Base-by-base conservation (phyloP, 1,140 invertebrate species). In the Scaptomyza hsui region DNA sequence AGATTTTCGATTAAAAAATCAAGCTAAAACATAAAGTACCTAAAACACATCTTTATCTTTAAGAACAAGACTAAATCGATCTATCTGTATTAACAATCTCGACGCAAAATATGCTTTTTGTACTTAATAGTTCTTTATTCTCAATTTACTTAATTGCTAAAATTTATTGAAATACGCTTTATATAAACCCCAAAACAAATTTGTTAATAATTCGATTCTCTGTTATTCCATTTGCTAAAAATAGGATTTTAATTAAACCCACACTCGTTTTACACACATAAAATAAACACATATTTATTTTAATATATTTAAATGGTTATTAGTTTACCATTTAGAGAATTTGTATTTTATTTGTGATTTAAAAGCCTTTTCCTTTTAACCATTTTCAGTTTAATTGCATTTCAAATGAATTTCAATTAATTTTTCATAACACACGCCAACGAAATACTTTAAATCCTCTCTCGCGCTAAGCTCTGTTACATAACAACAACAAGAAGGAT, bases 351-450 rank as follows among this genome's bases (percentile, higher is more conserved):
- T 29, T 29, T 6, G 26, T 29, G 2, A 29, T 9, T 1, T 9
- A 2, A 29, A 29, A 29, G 7, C 6, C 2, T 7, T 29, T 29
- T 24, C 24, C 24, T n/a, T 37, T 37, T 37, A n/a, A 0, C 32
- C n/a, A 35, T 35, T 35, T 35, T 3, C 12, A 32, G n/a, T 70
- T 52, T 32, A 72, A 80, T 63, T 80, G 51, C 47, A 45, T 62
- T 62, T 24, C 15, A 62, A 77, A 69, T 61, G 48, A 48, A 65
- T 73, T 77, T 81, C 68, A 81, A 81, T 76, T 76, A 68, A 72
- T 29, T 19, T 51, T 72, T 10, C 44, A 47, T 29, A 47, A 55
- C 4, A 26, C 13, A 37, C 5, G 24, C 7, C 32, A 24, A 29
- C 5, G n/a, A 29, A 21, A n/a, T 16, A 4, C 10, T 12, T 21